Conservation (phyloP, 1,140 invertebrate genomes). For the Neoseiulus cucumeris region DNA sequence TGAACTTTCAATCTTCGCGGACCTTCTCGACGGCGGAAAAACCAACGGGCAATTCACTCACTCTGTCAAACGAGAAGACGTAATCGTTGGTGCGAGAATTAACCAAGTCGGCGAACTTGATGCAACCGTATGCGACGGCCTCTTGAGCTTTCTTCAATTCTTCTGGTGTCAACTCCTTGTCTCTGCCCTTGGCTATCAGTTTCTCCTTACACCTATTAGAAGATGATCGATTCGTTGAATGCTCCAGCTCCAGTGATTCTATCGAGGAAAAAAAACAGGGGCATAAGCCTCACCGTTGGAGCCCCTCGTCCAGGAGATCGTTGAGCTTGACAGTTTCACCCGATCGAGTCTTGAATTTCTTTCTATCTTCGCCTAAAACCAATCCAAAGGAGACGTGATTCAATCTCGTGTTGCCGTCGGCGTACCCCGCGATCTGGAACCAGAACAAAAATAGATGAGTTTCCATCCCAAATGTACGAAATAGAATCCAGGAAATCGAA, state of each 20-base stretch:
- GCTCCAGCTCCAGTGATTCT: no score
- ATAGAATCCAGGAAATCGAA: background rate
- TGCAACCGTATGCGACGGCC: slow-evolving; percentile 90
- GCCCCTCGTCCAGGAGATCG: slow-evolving; percentile 81
- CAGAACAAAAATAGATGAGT: background rate
- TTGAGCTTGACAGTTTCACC: slow-evolving; percentile 79
- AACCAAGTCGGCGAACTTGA: slow-evolving; percentile 91
- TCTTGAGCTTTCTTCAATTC: slow-evolving; percentile 67
- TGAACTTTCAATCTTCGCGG: no score
- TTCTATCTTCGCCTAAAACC: slow-evolving; percentile 70
- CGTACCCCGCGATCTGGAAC: slow-evolving; percentile 37
- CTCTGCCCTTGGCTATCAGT: slow-evolving; percentile 32
- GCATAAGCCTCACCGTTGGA: slow-evolving; percentile 15
- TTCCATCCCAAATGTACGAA: background rate
- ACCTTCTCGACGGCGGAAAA: no score
- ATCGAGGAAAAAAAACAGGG: no score
- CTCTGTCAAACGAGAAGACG: slow-evolving; percentile 92
- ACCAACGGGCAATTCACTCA: no score
- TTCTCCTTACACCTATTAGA: background rate
- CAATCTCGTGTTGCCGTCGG: slow-evolving; percentile 40
- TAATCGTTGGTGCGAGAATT: slow-evolving; percentile 88
- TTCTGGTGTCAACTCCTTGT: slow-evolving; percentile 47
- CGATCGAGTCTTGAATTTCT: slow-evolving; percentile 96
- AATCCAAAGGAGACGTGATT: slow-evolving; percentile 92
- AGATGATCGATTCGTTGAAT: no score